phyloP scores from a whole-genome alignment of 2,113 vertebrate species.

The Festucalex cinctus region DNA sequence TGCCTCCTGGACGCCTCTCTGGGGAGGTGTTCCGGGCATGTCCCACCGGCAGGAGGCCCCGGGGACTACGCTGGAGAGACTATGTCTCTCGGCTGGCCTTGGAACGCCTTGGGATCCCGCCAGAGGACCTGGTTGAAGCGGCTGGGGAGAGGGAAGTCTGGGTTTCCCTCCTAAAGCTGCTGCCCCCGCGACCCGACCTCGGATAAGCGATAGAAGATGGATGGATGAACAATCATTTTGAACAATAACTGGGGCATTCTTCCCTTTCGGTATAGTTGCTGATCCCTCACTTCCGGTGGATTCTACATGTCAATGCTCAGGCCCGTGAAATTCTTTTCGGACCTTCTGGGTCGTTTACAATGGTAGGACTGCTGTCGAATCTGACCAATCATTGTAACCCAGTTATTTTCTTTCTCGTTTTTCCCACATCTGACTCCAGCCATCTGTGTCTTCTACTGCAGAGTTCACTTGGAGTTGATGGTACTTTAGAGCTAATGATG shows the following conservation, averaged over 20 bases:
- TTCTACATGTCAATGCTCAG: conserved; percentile 7
- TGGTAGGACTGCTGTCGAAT: neutral
- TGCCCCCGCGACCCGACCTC: no score
- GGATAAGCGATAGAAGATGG: no score
- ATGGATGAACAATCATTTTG: neutral
- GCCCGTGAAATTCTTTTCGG: neutral
- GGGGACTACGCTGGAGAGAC: no score
- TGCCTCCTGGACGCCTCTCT: no score
- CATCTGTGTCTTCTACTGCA: conserved; percentile 5
- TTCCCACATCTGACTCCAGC: neutral
- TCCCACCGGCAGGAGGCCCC: no score
- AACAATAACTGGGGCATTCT: neutral
- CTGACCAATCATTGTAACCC: neutral
- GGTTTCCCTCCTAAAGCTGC: no score
- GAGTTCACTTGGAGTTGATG: conserved; percentile 35
- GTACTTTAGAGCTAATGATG: conserved; percentile 34
- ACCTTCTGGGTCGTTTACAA: conserved; percentile 1
- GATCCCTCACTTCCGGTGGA: conserved; percentile 27
- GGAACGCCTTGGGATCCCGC: no score
- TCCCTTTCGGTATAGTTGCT: conserved; percentile 24
- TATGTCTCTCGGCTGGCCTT: no score
- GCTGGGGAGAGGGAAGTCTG: no score
- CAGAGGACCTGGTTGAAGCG: no score
- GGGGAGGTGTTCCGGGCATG: no score
- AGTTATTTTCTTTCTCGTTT: neutral